Conservation (phyloP, 2,888 invertebrate species). For the Agrochola circellaris region DNA sequence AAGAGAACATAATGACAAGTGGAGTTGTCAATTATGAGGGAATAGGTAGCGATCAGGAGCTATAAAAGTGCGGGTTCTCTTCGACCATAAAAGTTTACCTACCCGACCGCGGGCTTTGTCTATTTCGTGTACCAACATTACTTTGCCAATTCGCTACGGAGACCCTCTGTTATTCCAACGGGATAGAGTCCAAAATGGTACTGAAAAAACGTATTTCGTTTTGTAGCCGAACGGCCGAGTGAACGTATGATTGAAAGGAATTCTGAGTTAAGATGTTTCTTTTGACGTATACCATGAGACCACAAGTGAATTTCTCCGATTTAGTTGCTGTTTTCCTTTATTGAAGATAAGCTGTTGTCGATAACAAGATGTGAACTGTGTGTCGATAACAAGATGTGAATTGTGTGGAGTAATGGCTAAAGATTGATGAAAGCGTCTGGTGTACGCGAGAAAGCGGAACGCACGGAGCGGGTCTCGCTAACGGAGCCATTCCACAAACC, state of each 20-base stretch:
- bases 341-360: constrained; percentile 34
- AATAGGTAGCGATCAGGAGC: constrained; percentile 89
- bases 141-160: constrained; percentile 69
- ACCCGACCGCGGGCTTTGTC: constrained; percentile 85
- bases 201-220: constrained; percentile 41
- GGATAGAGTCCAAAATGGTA: constrained; percentile 76
- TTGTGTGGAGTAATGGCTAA: constrained; percentile 11
- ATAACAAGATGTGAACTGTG: constrained; percentile 27
- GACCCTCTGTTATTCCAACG: constrained; percentile 67
- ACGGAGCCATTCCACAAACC: constrained; percentile 78
- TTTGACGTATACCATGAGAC: constrained; percentile 49
- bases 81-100: constrained; percentile 88
- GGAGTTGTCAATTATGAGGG: constrained; percentile 89
- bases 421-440: constrained; percentile 38
- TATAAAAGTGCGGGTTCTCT: constrained; percentile 89
- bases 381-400: constrained; percentile 29
- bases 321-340: constrained; percentile 42
- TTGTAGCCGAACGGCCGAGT: constrained; percentile 38
- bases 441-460: constrained; percentile 64
- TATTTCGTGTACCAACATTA: constrained; percentile 74
- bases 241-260: constrained; percentile 67
- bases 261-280: constrained; percentile 60
- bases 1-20: constrained; percentile 88
- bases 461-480: constrained; percentile 65
- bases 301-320: constrained; percentile 56